These are phyloP conservation scores for Lagopus muta DNA, from an alignment of 2,113 vertebrate species.

Conservation along the genomic window DNA sequence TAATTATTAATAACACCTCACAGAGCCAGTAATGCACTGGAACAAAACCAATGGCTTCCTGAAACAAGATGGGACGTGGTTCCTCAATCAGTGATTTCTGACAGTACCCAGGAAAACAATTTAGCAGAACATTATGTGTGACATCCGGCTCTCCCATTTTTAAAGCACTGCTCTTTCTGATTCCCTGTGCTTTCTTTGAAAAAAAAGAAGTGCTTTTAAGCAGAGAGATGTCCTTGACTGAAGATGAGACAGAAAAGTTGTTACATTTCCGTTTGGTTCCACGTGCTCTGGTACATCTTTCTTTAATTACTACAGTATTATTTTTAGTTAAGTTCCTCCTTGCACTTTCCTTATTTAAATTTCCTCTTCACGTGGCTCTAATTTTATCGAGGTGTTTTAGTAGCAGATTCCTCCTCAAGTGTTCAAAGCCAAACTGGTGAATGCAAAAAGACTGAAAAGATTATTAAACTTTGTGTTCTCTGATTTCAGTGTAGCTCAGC, in stretches of 20 bases:
- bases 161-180: neutral
- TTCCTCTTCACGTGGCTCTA: neutral
- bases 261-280: neutral
- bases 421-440: neutral
- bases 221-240: neutral
- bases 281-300: neutral
- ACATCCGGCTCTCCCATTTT: neutral
- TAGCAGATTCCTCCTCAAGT: neutral
- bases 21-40: constrained; percentile 25
- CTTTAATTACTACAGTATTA: constrained; percentile 10
- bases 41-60: neutral
- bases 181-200: neutral
- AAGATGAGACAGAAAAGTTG: neutral
- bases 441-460: too few relatives aligned
- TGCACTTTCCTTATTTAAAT: constrained; percentile 21
- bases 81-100: constrained; percentile 15
- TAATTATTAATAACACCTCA: constrained; percentile 58
- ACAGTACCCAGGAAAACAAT: neutral
- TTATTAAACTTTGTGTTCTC: neutral
- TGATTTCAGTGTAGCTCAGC: neutral
- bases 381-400: neutral
- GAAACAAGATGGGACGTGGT: neutral
- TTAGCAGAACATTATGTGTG: neutral
- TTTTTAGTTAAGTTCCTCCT: constrained; percentile 34
- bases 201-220: neutral